Base-by-base conservation (phyloP, 2,888 invertebrate species). In the Tanytarsus gracilentus region DNA sequence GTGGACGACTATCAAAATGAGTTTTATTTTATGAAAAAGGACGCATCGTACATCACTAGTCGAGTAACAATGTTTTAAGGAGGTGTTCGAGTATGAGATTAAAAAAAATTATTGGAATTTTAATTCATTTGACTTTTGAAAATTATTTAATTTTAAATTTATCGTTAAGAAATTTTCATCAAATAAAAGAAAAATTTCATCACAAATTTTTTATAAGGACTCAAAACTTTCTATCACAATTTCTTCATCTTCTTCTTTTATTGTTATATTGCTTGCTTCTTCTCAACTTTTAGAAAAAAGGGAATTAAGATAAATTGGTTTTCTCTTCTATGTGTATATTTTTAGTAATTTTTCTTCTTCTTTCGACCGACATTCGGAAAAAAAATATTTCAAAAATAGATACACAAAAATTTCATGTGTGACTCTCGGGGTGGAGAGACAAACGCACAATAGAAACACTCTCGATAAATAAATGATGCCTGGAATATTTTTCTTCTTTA, bases 401-500 rank as follows among this genome's bases (percentile, higher is more conserved):
- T 6, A 14, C 2, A 33, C 30, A 33, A 53, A 18, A 36, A n/a
- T 6, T 23, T 16, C 14, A 29, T 53, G 14, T 33, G 25, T 33
- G 25, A 18, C 49, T 18, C 8, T 6, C 2, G 16, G 21, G 16
- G n/a, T 26, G 50, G 50, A 14, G 16, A 8, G n/a, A 16, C 4
- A 27, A 7, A n/a, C n/a, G n/a, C n/a, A n/a, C n/a, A n/a, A n/a
- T n/a, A n/a, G n/a, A n/a, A n/a, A n/a, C n/a, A n/a, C n/a, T n/a
- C n/a, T n/a, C n/a, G n/a, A n/a, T n/a, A n/a, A n/a, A 9, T 16
- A 49, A 53, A 53, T 33, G 18, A 9, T 36, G 29, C 33, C 51
- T 53, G 53, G 53, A 53, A 53, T 30, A 30, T 51, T n/a, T 30
- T 29, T 51, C 11, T 53, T 33, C 21, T 36, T 53, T 53, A 33